These are phyloP conservation scores for Eilema caniola DNA, from an alignment of 2,888 invertebrate genomes.

Conservation along the genomic window DNA sequence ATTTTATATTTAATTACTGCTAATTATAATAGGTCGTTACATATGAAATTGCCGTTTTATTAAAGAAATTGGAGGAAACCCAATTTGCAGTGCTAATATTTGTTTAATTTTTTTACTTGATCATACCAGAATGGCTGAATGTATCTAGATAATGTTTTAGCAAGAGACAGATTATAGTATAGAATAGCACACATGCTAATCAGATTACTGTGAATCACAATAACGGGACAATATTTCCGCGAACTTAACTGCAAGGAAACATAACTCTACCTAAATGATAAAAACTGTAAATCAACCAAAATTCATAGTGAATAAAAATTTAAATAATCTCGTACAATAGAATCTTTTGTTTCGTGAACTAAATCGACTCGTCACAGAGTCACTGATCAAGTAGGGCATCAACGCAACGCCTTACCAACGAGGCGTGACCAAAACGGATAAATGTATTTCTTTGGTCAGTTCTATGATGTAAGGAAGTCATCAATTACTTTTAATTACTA, in stretches of 20 bases:
- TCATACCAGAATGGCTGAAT: too few relatives aligned
- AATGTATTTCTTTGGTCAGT: constrained; percentile 28
- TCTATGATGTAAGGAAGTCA: not conserved
- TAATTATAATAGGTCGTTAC: too few relatives aligned
- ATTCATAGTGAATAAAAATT: not conserved
- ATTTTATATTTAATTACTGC: too few relatives aligned
- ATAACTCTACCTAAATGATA: not conserved
- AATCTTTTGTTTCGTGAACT: constrained; percentile 8
- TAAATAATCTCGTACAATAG: constrained; percentile 7
- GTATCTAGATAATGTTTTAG: too few relatives aligned
- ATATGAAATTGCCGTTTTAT: too few relatives aligned
- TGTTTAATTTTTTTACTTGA: too few relatives aligned
- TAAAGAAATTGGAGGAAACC: too few relatives aligned
- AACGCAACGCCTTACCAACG: constrained; percentile 26
- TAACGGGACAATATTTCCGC: not conserved
- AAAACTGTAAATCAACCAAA: not conserved
- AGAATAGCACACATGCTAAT: not conserved
- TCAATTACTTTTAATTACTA: not conserved
- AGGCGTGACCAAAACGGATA: constrained; percentile 28
- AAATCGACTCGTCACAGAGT: constrained; percentile 25
- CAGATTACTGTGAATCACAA: not conserved
- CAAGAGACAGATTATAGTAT: too few relatives aligned
- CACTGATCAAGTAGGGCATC: constrained; percentile 43
- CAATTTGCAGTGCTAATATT: too few relatives aligned
- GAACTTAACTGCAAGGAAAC: too few relatives aligned